Percentiles rank a stretch among this genome's conserved stretches.
Conservation (phyloP, 2,797 vertebrate species). For the Sitta carolinensis region DNA sequence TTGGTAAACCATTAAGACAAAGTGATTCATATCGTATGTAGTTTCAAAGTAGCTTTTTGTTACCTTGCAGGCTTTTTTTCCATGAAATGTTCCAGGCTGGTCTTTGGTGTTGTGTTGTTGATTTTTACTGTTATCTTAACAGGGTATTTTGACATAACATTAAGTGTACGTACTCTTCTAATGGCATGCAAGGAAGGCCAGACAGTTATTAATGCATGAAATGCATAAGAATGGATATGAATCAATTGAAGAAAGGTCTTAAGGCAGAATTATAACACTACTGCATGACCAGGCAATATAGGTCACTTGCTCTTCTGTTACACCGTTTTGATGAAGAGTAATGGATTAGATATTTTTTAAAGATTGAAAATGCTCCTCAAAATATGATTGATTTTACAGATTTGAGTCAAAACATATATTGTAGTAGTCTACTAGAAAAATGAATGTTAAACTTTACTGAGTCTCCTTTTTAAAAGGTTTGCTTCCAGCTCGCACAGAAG, state of each 20-base stretch:
- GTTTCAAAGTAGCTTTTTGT: neutral
- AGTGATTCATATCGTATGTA: neutral
- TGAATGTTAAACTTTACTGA: neutral
- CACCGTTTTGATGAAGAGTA: neutral
- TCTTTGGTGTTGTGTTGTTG: neutral
- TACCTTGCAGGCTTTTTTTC: neutral
- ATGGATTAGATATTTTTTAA: neutral
- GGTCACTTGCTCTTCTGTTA: neutral
- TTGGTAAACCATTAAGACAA: neutral
- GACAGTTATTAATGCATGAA: neutral
- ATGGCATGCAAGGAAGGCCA: neutral
- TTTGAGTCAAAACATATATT: neutral
- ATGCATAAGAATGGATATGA: neutral
- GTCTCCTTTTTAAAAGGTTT: neutral
- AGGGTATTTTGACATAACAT: neutral
- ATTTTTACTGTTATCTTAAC: neutral
- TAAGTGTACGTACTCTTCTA: neutral
- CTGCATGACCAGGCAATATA: neutral
- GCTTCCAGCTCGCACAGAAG: neutral
- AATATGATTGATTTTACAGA: neutral
- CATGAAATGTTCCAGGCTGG: neutral
- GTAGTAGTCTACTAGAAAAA: neutral
- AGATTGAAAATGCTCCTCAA: neutral
- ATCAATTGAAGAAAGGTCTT: neutral
- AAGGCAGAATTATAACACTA: neutral